Conservation (phyloP, 37 sponge, comb jelly and placozoan genomes). For the Chondrosia reniformis region DNA sequence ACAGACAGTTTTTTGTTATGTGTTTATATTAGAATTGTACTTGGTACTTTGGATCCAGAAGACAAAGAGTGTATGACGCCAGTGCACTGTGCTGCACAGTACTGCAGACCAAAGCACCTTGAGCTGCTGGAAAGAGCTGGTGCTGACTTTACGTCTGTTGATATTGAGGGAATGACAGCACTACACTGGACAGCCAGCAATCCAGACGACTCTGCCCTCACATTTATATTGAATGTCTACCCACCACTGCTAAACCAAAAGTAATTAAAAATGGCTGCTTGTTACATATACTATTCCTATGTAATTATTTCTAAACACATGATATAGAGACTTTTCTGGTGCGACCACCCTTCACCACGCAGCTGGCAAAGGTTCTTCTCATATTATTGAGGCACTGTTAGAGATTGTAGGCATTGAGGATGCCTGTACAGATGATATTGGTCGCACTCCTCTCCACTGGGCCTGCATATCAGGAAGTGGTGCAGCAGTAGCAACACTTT, state of each 20-base stretch:
- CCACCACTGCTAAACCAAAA: constrained; percentile 69
- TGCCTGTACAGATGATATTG: constrained; percentile 39
- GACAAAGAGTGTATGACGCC: constrained; percentile 84
- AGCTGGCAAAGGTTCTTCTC: constrained; percentile 45
- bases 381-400: constrained; percentile 47
- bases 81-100: constrained; percentile 82
- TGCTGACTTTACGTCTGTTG: constrained; percentile 62
- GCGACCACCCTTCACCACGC: constrained; percentile 61
- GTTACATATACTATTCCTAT: not conserved
- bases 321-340: constrained; percentile 54
- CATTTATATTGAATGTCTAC: constrained; percentile 47
- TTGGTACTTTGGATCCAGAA: constrained; percentile 55
- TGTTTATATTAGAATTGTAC: constrained; percentile 35
- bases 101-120: constrained; percentile 60
- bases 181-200: constrained; percentile 85
- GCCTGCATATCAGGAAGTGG: constrained; percentile 41
- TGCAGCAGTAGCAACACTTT: constrained; percentile 32
- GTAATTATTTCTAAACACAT: not conserved
- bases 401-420: constrained; percentile 44
- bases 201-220: constrained; percentile 41
- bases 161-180: constrained; percentile 76
- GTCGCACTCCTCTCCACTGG: constrained; percentile 64
- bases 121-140: constrained; percentile 40
- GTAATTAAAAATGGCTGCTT: constrained; percentile 3
- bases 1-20: not conserved